Evolutionary conservation across 2,888 invertebrate species (phyloP), one percentile per base, ranked within the genome.

Genomic region (Arrhopalites spinosus): DNA sequence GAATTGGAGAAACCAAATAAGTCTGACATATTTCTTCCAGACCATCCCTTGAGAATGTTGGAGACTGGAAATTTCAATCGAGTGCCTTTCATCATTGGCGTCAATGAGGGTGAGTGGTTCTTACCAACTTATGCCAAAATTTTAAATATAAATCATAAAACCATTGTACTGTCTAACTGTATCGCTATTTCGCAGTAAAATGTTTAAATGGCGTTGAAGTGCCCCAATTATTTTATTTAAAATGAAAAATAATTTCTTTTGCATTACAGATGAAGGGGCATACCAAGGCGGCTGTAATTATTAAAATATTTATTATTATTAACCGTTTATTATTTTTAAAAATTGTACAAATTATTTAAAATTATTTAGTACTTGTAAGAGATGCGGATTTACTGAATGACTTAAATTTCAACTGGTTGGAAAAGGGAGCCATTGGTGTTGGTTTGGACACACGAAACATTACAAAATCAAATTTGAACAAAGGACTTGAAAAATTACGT

Each of bases 371-470:
- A 3, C 30, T 23, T 2, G 20, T 59, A 8, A 11, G 27, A 8
- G 70, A 70, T 27, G 2, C 20, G 0, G 59, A 45, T 5, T 30
- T 74, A 7, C 2, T 45, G 1, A 2, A 30, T 2, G 56, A 43
- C 25, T 25, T 74, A 2, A 74, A 74, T n/a, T 1, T 23, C 2
- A 30, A 29, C 1, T 74, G 67, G 67, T 45, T 43, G 1, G 7
- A 13, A 1, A 43, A 23, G 3, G 74, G 25, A 11, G 53, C 30
- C 1, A 50, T 74, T 7, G 68, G 59, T 11, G 13, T 68, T 0
- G 74, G 74, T 5, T 13, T 74, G 23, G 74, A 74, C 43, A 66
- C 27, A 2, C 53, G 68, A 15, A 74, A 74, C 59, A 59, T 74
- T 45, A 43, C 68, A 13, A 7, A 2, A 3, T 3, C 36, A 36